Evolutionary conservation across 2,888 invertebrate species (phyloP).

Genomic region (Branchipolynoe longqiensis): DNA sequence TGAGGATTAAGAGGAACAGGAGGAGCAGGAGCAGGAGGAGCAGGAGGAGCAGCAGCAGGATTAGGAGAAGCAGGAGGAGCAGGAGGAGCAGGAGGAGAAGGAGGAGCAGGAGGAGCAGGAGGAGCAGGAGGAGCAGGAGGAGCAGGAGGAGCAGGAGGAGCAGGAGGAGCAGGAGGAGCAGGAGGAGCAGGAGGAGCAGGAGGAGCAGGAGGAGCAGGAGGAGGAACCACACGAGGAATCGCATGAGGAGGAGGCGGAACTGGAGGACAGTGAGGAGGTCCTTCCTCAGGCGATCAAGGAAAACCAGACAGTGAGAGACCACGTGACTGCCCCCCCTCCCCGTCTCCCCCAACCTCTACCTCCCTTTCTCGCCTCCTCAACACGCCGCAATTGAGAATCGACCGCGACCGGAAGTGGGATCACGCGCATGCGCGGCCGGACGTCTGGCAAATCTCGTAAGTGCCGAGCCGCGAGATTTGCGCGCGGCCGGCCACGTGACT

Average conservation of each 20-base stretch:
- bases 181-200: background rate
- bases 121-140: constrained; percentile 16
- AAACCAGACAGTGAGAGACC: background rate
- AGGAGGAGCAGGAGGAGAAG: constrained; percentile 43
- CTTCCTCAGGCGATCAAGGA: background rate
- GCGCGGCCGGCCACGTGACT: background rate
- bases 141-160: constrained; percentile 11
- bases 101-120: constrained; percentile 20
- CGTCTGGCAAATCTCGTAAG: constrained; percentile 9
- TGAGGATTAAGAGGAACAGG: too few species aligned
- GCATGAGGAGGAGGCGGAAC: background rate
- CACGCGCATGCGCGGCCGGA: background rate
- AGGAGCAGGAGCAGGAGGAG: constrained; percentile 4
- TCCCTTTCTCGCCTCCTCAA: background rate
- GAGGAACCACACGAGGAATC: background rate
- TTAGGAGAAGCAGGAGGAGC: too few species aligned
- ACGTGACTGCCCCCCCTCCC: background rate
- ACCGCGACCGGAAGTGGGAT: background rate
- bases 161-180: constrained; percentile 8
- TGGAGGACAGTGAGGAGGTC: background rate
- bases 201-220: background rate
- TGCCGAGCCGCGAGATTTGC: constrained; percentile 8
- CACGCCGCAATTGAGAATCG: background rate
- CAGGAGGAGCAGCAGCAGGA: background rate
- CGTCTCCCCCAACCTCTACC: background rate